Percentiles rank a stretch among this genome's conserved stretches.
Conservation (phyloP, 2,113 vertebrate genomes). For the Cyphomyrus plagiostoma region DNA sequence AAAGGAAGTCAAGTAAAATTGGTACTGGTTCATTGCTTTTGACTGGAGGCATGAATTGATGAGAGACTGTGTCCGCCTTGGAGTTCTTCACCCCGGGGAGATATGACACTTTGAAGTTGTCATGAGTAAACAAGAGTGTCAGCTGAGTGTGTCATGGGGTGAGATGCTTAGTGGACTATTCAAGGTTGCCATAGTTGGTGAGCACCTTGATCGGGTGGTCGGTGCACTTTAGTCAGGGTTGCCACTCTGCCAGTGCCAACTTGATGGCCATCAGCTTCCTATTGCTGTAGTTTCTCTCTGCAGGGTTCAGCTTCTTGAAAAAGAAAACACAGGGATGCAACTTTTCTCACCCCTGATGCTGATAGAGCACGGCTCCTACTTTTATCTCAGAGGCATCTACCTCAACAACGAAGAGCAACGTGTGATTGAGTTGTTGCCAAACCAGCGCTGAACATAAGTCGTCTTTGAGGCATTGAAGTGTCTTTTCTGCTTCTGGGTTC, state of each 20-base stretch:
- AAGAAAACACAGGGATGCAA: not conserved
- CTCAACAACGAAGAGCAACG: not conserved
- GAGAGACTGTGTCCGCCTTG: no score
- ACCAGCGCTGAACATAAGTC: not conserved
- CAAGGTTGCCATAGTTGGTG: not conserved
- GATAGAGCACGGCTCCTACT: not conserved
- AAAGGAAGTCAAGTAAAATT: no score
- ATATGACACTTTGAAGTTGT: no score
- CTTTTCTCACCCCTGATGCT: not conserved
- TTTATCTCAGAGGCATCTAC: not conserved
- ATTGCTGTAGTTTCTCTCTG: not conserved
- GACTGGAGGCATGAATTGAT: no score
- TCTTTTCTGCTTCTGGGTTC: not conserved
- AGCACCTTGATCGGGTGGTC: not conserved
- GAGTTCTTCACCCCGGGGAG: no score
- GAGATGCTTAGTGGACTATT: not conserved
- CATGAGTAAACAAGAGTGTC: not conserved
- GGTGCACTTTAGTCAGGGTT: not conserved
- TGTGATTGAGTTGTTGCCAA: not conserved
- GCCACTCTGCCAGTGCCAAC: not conserved
- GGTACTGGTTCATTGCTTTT: no score
- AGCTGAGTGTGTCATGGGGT: not conserved
- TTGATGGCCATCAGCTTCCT: not conserved
- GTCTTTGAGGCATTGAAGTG: not conserved
- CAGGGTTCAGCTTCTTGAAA: not conserved